These are phyloP conservation scores for Tragelaphus imberbis DNA, from an alignment of 2,113 vertebrate species.

Conservation along the genomic window DNA sequence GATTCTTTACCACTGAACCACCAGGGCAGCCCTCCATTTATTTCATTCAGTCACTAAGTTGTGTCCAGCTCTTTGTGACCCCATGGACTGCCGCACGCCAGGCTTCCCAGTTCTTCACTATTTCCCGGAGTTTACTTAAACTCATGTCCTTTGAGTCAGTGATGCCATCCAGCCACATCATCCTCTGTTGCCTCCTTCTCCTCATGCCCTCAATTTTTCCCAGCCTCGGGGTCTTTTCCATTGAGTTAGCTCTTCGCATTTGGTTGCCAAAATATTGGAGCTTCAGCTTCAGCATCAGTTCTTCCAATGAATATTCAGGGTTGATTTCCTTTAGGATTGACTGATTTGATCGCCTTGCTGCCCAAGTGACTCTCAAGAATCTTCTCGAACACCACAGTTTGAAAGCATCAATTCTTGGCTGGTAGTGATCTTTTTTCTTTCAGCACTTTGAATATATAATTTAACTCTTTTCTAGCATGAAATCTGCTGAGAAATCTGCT, in stretches of 20 bases:
- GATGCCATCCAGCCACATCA: background rate
- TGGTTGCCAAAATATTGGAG: background rate
- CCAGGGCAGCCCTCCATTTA: background rate
- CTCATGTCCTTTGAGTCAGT: background rate
- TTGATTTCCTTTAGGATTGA: background rate
- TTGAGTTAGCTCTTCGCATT: background rate
- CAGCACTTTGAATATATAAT: background rate
- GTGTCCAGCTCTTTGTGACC: background rate
- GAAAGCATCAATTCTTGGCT: background rate
- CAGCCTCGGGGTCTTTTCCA: background rate
- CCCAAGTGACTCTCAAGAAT: background rate
- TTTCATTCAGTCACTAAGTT: background rate
- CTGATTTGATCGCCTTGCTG: background rate
- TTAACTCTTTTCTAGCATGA: background rate
- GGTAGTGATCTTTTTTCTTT: background rate
- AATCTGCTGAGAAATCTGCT: background rate
- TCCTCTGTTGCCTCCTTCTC: background rate
- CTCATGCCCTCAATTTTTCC: background rate
- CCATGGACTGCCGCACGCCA: fast-evolving
- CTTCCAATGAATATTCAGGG: background rate
- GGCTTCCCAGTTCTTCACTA: background rate
- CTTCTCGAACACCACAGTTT: background rate
- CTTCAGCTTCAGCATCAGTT: background rate
- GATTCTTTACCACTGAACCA: background rate
- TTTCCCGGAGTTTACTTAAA: background rate